These are phyloP conservation scores for Pocota personata DNA, from an alignment of 2,888 invertebrate species.

Conservation along the genomic window DNA sequence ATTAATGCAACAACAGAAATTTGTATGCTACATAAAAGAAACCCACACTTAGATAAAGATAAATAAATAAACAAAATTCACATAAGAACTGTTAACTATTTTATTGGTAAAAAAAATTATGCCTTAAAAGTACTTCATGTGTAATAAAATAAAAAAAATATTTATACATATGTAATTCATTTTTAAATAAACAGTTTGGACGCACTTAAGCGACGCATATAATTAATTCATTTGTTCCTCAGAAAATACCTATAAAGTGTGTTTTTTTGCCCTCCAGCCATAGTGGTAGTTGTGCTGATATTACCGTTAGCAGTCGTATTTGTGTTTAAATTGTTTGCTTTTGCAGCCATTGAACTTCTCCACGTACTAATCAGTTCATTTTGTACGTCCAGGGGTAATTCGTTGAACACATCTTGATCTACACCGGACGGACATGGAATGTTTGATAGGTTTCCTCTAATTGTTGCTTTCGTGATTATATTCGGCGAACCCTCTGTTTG, in stretches of 20 bases:
- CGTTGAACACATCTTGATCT: constrained; percentile 88
- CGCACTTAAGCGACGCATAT: constrained; percentile 2
- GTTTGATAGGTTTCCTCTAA: constrained; percentile 77
- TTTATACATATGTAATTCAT: constrained; percentile 43
- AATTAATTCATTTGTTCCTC: constrained; percentile 85
- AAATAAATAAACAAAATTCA: not conserved
- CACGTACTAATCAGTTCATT: constrained; percentile 89
- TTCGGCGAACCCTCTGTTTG: constrained; percentile 9
- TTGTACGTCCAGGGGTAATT: constrained; percentile 88
- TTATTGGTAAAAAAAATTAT: constrained; percentile 63
- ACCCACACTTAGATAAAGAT: not conserved
- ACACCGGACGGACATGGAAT: constrained; percentile 87
- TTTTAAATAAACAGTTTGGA: constrained; percentile 22
- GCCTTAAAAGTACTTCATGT: constrained; percentile 48
- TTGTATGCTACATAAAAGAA: not conserved
- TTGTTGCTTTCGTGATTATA: constrained; percentile 58
- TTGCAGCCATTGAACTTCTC: constrained; percentile 81
- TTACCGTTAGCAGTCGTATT: constrained; percentile 34
- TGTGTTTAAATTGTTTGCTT: constrained; percentile 73
- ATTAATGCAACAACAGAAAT: too few relatives aligned
- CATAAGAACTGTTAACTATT: constrained; percentile 18
- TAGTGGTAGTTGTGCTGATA: constrained; percentile 48
- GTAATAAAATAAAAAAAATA: constrained; percentile 47
- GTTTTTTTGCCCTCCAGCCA: constrained; percentile 82
- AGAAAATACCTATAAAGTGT: constrained; percentile 88